These are phyloP conservation scores for Drosophila emarginata DNA, from an alignment of 2,888 invertebrate genomes.

Conservation along the genomic window DNA sequence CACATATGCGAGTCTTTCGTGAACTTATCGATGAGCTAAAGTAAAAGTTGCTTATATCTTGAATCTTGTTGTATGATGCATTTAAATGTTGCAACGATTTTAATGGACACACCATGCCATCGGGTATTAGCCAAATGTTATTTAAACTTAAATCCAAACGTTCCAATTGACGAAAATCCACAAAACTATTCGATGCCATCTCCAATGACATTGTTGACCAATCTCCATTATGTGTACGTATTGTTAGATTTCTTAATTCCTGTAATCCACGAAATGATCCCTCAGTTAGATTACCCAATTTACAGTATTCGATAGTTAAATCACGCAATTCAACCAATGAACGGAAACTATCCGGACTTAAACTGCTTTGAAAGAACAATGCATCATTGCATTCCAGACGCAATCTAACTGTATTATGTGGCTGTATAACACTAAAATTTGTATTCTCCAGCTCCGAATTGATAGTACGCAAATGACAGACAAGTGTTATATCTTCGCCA, in stretches of 20 bases:
- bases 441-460: constrained; percentile 94
- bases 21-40: constrained; percentile 86
- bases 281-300: constrained; percentile 91
- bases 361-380: constrained; percentile 90
- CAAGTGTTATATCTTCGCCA: constrained; percentile 87
- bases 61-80: constrained; percentile 92
- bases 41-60: constrained; percentile 93
- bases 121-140: constrained; percentile 94
- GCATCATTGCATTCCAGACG: constrained; percentile 91
- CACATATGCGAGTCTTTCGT: constrained; percentile 82
- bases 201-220: constrained; percentile 94
- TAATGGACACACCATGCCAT: constrained; percentile 92
- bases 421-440: constrained; percentile 93
- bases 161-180: constrained; percentile 90
- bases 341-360: constrained; percentile 90
- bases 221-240: constrained; percentile 92
- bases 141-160: constrained; percentile 92
- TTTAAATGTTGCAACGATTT: constrained; percentile 91
- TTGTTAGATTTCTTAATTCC: constrained; percentile 92
- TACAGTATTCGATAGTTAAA: constrained; percentile 93
- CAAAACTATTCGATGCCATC: constrained; percentile 90
- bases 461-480: constrained; percentile 91
- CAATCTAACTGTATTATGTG: constrained; percentile 91
- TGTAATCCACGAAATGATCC: constrained; percentile 91
- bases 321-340: constrained; percentile 91